phyloP scores from a whole-genome alignment of 2,113 vertebrate genomes.

The Irena cyanogastra region DNA sequence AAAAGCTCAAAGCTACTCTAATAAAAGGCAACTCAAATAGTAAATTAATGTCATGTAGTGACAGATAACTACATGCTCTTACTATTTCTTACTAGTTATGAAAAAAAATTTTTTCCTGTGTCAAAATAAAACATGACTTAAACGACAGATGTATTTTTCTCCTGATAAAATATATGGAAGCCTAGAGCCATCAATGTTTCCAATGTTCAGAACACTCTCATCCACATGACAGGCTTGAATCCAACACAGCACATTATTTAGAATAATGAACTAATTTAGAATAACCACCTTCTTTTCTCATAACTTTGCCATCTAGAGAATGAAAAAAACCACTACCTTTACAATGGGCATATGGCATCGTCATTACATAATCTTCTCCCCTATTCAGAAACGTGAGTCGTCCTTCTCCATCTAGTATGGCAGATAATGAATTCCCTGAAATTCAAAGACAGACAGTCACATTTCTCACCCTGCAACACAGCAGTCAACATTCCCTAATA shows the following conservation, averaged over 20 bases:
- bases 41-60: not conserved
- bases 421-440: conserved; percentile 95
- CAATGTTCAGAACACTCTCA: not conserved
- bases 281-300: not conserved
- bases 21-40: not conserved
- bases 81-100: not conserved
- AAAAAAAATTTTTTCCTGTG: not conserved
- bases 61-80: not conserved
- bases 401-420: conserved; percentile 94
- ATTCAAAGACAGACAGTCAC: not conserved
- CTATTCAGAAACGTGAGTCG: conserved; percentile 91
- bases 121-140: not conserved
- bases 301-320: not conserved
- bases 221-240: not conserved
- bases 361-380: conserved; percentile 97
- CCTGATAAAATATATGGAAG: not conserved
- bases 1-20: not conserved
- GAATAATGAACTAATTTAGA: not conserved
- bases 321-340: conserved; percentile 80
- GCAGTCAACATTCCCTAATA: not conserved
- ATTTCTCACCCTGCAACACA: not conserved
- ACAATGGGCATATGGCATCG: conserved; percentile 98
- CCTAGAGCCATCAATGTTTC: not conserved
- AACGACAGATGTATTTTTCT: not conserved
- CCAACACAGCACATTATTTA: not conserved